Evolutionary conservation across 2,888 invertebrate species (phyloP).

Genomic region (Drosophila longiperda): DNA sequence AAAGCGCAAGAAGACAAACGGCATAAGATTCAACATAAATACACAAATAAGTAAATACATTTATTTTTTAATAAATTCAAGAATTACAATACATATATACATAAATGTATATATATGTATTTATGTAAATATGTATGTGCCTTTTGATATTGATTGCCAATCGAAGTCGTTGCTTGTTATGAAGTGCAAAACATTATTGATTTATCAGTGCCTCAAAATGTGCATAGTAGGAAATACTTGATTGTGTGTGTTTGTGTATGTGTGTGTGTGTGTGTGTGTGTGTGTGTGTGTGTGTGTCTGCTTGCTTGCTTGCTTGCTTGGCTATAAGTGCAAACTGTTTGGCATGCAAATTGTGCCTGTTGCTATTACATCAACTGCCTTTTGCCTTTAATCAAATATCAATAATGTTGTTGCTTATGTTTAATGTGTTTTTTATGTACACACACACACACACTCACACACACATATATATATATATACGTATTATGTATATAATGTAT

Average conservation of each 20-base stretch:
- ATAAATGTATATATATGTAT: background rate
- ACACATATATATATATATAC: background rate
- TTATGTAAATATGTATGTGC: background rate
- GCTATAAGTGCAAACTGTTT: constrained; percentile 65
- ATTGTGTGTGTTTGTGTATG: background rate
- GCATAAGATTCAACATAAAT: background rate
- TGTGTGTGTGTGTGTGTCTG: constrained; percentile 1
- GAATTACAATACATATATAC: background rate
- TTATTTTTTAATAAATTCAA: background rate
- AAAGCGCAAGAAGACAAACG: background rate
- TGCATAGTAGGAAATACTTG: background rate
- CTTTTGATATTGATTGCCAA: background rate
- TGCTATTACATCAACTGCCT: constrained; percentile 4
- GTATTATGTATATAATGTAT: background rate
- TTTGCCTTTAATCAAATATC: constrained; percentile 66
- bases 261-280: background rate
- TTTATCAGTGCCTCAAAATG: constrained; percentile 35
- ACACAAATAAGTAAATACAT: background rate
- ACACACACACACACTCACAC: too few relatives aligned
- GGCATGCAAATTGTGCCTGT: constrained; percentile 60
- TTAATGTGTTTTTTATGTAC: background rate
- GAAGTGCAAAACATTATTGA: constrained; percentile 49
- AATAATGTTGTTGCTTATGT: constrained; percentile 42
- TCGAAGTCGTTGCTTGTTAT: constrained; percentile 21
- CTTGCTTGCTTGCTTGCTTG: constrained; percentile 6